Percentiles rank a stretch among this genome's conserved stretches.
phyloP scores from a whole-genome alignment of 2,113 vertebrate species.

The Cacatua alba region DNA sequence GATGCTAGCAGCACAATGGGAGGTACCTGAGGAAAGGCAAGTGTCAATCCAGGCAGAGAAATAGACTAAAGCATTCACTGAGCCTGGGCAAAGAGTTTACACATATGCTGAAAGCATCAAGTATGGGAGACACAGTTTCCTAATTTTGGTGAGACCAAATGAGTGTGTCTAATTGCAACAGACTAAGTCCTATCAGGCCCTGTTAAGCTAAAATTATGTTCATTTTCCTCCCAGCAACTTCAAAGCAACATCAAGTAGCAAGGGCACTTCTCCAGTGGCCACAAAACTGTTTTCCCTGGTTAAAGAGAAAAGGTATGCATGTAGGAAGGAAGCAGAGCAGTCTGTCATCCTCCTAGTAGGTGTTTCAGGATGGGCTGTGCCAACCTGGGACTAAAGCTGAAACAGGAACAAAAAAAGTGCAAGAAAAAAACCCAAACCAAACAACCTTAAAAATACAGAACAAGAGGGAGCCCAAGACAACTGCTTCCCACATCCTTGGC shows the following conservation, averaged over 20 bases:
- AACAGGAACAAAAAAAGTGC: slow-evolving; percentile 58
- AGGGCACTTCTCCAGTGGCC: slow-evolving; percentile 16
- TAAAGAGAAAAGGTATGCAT: neutral
- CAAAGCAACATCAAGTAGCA: slow-evolving; percentile 24
- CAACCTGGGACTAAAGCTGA: slow-evolving; percentile 34
- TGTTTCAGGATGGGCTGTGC: slow-evolving; percentile 15
- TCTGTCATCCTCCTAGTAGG: neutral
- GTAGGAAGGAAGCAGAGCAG: slow-evolving; percentile 10
- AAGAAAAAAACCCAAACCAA: slow-evolving; percentile 20
- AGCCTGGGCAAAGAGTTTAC: neutral
- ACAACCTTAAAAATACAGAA: slow-evolving; percentile 38
- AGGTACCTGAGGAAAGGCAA: slow-evolving; percentile 38
- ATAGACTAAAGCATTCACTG: neutral
- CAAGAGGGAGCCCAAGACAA: slow-evolving; percentile 25
- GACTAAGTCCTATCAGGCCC: neutral
- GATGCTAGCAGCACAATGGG: slow-evolving; percentile 17
- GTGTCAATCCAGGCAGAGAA: neutral
- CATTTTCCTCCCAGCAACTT: slow-evolving; percentile 10
- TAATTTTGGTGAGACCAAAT: slow-evolving; percentile 12
- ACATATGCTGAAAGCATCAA: neutral
- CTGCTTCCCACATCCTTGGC: neutral
- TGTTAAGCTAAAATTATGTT: neutral
- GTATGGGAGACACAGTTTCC: neutral
- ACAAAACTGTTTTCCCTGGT: neutral
- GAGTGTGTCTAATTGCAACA: neutral